Evolutionary conservation across 1,140 invertebrate species (phyloP).

Genomic region (Drosophila fuyamai): DNA sequence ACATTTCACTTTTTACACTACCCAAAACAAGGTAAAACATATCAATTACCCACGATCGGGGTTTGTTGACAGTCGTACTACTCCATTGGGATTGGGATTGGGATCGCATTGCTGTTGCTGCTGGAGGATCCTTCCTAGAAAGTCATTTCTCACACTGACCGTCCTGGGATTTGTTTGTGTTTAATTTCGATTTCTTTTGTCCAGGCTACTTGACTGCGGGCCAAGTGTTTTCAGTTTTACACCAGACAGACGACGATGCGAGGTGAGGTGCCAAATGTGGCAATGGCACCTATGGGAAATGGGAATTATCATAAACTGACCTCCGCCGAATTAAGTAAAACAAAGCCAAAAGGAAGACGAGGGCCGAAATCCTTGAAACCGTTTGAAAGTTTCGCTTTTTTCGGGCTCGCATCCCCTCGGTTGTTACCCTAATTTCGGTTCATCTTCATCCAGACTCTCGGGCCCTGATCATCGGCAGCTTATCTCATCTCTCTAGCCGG

Average conservation of each 20-base stretch:
- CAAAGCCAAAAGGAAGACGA: neutral
- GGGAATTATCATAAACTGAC: conserved; percentile 74
- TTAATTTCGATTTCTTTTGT: conserved; percentile 75
- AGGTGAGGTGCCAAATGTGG: conserved; percentile 59
- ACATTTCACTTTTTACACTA: conserved; percentile 69
- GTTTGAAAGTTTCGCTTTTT: conserved; percentile 81
- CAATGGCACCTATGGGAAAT: conserved; percentile 79
- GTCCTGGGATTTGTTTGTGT: conserved; percentile 76
- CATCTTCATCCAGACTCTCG: conserved; percentile 54
- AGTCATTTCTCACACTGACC: conserved; percentile 74
- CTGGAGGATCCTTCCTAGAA: conserved; percentile 66
- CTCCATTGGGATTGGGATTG: conserved; percentile 14
- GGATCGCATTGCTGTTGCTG: conserved; percentile 2
- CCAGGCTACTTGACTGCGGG: conserved; percentile 67
- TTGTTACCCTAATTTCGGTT: conserved; percentile 74
- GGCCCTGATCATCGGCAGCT: conserved; percentile 64
- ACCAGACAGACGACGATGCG: conserved; percentile 35
- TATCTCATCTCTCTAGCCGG: conserved; percentile 63
- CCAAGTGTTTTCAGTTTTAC: conserved; percentile 53
- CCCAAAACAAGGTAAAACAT: conserved; percentile 59
- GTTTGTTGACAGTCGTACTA: conserved; percentile 65
- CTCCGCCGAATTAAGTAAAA: conserved; percentile 39
- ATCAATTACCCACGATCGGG: conserved; percentile 74
- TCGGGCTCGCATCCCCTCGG: conserved; percentile 32
- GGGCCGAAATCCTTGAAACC: conserved; percentile 74